Conservation (phyloP, 2,888 invertebrate genomes). For the Erannis defoliaria region DNA sequence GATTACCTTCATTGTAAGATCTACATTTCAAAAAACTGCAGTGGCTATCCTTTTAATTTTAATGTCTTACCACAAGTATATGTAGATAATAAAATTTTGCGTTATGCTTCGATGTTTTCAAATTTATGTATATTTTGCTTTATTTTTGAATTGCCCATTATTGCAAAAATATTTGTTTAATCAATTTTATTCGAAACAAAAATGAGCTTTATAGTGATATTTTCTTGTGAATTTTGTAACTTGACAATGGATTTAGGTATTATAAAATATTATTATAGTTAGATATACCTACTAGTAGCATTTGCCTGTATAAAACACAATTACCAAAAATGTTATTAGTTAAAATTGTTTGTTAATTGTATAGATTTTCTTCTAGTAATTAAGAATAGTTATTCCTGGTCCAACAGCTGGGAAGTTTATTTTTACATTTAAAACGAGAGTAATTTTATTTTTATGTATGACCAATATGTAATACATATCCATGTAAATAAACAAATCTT, state of each 20-base stretch:
- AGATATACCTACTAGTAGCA: slow-evolving; percentile 60
- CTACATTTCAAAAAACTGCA: background rate
- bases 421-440: slow-evolving; percentile 81
- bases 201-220: slow-evolving; percentile 62
- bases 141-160: slow-evolving; percentile 17
- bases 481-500: slow-evolving; percentile 51
- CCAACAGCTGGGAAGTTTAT: slow-evolving; percentile 77
- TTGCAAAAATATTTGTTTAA: slow-evolving; percentile 43
- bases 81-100: background rate
- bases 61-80: background rate
- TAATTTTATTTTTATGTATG: slow-evolving; percentile 84
- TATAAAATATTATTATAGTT: slow-evolving; percentile 33
- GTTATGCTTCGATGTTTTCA: background rate
- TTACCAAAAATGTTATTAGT: slow-evolving; percentile 83
- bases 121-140: slow-evolving; percentile 8
- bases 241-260: slow-evolving; percentile 32
- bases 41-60: background rate
- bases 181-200: slow-evolving; percentile 42
- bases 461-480: slow-evolving; percentile 85
- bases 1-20: background rate
- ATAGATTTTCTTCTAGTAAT: slow-evolving; percentile 71
- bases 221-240: slow-evolving; percentile 33
- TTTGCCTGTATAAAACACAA: slow-evolving; percentile 67
- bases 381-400: slow-evolving; percentile 83
- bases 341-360: slow-evolving; percentile 73